These are phyloP conservation scores for Plumapathes pennacea DNA, from an alignment of 92 coral and sea anemone species.

Conservation along the genomic window DNA sequence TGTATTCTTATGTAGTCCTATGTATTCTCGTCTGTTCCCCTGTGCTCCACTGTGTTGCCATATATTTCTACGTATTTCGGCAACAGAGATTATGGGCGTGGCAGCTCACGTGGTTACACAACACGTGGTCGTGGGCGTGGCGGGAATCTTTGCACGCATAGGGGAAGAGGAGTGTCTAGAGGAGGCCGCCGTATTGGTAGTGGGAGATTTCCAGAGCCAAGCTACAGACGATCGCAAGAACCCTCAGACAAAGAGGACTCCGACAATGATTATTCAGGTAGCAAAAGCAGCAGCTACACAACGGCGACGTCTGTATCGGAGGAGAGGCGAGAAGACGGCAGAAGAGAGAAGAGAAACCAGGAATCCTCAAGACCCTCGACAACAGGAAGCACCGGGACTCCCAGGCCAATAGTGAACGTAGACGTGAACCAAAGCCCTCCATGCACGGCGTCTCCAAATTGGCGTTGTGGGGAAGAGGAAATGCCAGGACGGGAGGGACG, in stretches of 20 bases:
- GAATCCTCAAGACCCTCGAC: too few relatives aligned
- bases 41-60: too few relatives aligned
- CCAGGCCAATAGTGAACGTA: neutral
- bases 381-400: neutral
- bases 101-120: too few relatives aligned
- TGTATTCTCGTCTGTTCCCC: too few relatives aligned
- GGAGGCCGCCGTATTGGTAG: constrained; percentile 76
- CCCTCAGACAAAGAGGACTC: constrained; percentile 63
- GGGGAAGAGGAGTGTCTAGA: constrained; percentile 31
- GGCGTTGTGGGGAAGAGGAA: constrained; percentile 9
- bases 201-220: constrained; percentile 71
- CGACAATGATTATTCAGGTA: constrained; percentile 74
- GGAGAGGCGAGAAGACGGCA: constrained; percentile 70
- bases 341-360: too few relatives aligned
- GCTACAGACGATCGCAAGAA: constrained; percentile 41
- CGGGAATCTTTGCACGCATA: constrained; percentile 49
- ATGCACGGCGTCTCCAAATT: constrained; percentile 3
- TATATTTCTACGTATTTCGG: too few relatives aligned
- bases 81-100: too few relatives aligned
- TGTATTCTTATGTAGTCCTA: too few relatives aligned
- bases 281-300: constrained; percentile 78
- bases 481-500: constrained; percentile 63
- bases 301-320: constrained; percentile 95
- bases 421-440: neutral
- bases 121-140: constrained; percentile 72